Conservation (phyloP, 1,140 invertebrate species). For the Drosophila pruinosa region DNA sequence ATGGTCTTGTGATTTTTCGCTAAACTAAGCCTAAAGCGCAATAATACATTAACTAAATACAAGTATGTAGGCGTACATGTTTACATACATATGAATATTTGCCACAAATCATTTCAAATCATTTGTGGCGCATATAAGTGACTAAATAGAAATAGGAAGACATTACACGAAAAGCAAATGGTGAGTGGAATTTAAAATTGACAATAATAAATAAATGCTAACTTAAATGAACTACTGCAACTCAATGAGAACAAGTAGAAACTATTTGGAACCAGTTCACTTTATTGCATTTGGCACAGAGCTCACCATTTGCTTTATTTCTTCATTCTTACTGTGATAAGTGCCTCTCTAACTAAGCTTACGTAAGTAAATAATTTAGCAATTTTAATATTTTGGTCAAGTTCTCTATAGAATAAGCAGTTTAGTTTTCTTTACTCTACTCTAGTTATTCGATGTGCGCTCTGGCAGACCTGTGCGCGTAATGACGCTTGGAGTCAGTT, state of each 20-base stretch:
- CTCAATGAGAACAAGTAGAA: not conserved
- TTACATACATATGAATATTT: not conserved
- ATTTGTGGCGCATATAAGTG: conserved; percentile 39
- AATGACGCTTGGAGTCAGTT: conserved; percentile 78
- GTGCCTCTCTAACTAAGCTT: conserved; percentile 22
- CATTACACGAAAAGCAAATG: not conserved
- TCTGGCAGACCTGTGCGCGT: conserved; percentile 81
- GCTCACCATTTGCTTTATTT: not conserved
- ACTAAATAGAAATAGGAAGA: conserved; percentile 45
- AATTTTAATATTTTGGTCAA: conserved; percentile 55
- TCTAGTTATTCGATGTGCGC: conserved; percentile 79
- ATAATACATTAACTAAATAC: conserved; percentile 10
- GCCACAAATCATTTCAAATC: conserved; percentile 67
- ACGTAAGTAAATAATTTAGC: conserved; percentile 65
- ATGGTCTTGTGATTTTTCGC: conserved; percentile 41
- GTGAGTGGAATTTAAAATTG: not conserved
- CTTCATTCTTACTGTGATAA: conserved; percentile 44
- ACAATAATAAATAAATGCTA: not conserved
- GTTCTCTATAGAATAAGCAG: conserved; percentile 32
- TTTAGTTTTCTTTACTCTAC: conserved; percentile 20
- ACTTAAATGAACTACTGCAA: not conserved
- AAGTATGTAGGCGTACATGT: not conserved
- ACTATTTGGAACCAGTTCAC: not conserved
- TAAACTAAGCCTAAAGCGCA: conserved; percentile 48
- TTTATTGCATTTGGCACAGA: not conserved